These are phyloP conservation scores for Nomada hirtipes DNA, from an alignment of 2,888 invertebrate species.

Conservation along the genomic window DNA sequence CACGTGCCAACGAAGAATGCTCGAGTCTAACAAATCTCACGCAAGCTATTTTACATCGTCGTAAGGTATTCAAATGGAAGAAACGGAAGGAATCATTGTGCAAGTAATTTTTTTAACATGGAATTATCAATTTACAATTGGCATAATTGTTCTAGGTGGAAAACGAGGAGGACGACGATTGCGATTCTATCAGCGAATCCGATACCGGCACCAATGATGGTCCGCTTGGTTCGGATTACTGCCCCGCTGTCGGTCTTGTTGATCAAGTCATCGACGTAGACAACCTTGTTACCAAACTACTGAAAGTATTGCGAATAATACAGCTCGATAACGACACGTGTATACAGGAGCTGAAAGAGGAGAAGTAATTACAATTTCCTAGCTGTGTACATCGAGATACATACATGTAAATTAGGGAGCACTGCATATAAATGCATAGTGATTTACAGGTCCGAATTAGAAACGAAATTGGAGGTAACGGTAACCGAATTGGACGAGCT, in stretches of 20 bases:
- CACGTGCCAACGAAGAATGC: constrained; percentile 86
- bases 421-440: background rate
- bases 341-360: constrained; percentile 88
- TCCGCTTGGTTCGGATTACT: constrained; percentile 85
- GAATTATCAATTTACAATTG: background rate
- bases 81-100: background rate
- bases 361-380: constrained; percentile 85
- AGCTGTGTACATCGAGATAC: background rate
- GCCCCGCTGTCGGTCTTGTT: constrained; percentile 87
- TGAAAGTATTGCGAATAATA: constrained; percentile 90
- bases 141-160: constrained; percentile 73
- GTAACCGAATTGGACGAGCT: constrained; percentile 74
- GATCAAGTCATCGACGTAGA: constrained; percentile 92
- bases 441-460: constrained; percentile 77
- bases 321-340: constrained; percentile 89
- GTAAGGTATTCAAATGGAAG: constrained; percentile 83
- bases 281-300: constrained; percentile 90
- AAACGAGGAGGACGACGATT: constrained; percentile 82
- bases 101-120: background rate
- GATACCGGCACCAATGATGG: constrained; percentile 84
- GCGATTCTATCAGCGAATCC: constrained; percentile 84
- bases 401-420: background rate
- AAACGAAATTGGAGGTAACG: constrained; percentile 77
- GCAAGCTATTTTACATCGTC: constrained; percentile 90
- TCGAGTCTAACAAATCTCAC: constrained; percentile 89